These are phyloP conservation scores for Athripsodes cinereus DNA, from an alignment of 2,888 invertebrate genomes.

Conservation along the genomic window DNA sequence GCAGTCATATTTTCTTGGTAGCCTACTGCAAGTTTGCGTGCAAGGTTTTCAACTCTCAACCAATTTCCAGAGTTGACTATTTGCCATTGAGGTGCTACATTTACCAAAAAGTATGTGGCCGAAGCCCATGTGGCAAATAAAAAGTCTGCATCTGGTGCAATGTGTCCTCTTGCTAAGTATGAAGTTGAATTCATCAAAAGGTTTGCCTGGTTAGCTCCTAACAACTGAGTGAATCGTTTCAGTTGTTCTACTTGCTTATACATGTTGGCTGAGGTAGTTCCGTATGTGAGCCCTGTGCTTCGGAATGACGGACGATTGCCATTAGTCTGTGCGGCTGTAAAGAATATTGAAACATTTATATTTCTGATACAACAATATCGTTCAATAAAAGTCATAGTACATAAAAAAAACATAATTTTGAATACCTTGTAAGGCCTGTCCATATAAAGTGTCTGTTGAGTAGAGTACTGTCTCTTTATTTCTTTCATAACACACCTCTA, in stretches of 20 bases:
- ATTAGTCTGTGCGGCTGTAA: constrained; percentile 20
- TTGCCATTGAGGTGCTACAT: constrained; percentile 45
- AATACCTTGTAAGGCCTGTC: not conserved
- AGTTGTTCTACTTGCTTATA: constrained; percentile 19
- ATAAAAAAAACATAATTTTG: too few species aligned
- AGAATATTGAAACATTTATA: too few species aligned
- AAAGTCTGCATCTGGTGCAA: constrained; percentile 46
- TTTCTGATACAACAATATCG: too few species aligned
- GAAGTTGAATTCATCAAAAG: constrained; percentile 34
- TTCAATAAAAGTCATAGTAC: not conserved
- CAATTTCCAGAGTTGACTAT: constrained; percentile 43
- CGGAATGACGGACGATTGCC: constrained; percentile 14
- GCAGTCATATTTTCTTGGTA: constrained; percentile 34
- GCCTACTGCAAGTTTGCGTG: constrained; percentile 34
- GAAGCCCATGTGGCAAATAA: constrained; percentile 38
- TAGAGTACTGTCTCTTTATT: constrained; percentile 34
- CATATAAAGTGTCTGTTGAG: constrained; percentile 26
- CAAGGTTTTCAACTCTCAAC: constrained; percentile 37
- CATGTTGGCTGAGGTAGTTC: constrained; percentile 11
- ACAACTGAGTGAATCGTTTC: constrained; percentile 32
- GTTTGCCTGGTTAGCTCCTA: constrained; percentile 33
- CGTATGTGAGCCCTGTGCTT: constrained; percentile 15
- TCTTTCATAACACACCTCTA: constrained; percentile 35
- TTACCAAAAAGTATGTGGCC: constrained; percentile 43
- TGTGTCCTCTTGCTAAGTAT: constrained; percentile 40